A percentile compares a stretch with the other conserved stretches of the same genome.
These are phyloP conservation scores for Habropoda laboriosa DNA, from an alignment of 1,140 invertebrate genomes.

Conservation along the genomic window DNA sequence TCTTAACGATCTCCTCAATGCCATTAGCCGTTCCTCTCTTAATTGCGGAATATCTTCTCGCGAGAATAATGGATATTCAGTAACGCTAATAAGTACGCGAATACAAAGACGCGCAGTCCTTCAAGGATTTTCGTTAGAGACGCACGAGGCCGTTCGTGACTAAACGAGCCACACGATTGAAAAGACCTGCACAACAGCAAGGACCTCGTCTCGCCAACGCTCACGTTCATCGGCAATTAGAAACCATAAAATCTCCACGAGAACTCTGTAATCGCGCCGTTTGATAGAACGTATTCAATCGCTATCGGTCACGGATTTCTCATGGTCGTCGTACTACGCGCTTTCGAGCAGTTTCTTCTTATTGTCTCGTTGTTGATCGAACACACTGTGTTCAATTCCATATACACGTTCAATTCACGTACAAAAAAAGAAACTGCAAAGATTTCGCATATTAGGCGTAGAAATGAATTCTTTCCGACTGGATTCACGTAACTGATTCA, in stretches of 20 bases:
- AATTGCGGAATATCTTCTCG: constrained; percentile 57
- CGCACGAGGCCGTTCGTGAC: constrained; percentile 13
- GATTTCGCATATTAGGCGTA: no score
- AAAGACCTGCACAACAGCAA: neutral
- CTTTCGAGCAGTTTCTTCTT: neutral
- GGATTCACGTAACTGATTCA: no score
- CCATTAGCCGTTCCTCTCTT: constrained; percentile 56
- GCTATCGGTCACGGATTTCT: constrained; percentile 23
- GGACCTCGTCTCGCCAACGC: neutral
- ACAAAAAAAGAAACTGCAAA: no score
- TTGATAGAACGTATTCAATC: constrained; percentile 6
- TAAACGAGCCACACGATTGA: neutral
- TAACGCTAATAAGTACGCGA: constrained; percentile 49
- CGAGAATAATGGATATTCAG: constrained; percentile 57
- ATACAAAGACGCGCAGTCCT: constrained; percentile 44
- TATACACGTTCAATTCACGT: no score
- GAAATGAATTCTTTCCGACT: no score
- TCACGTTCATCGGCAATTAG: constrained; percentile 11
- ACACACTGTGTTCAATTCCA: neutral
- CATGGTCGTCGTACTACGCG: neutral
- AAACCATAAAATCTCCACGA: constrained; percentile 16
- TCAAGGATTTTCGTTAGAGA: constrained; percentile 35
- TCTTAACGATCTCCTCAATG: constrained; percentile 52
- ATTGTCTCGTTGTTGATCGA: neutral
- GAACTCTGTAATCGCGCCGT: neutral